phyloP scores from a whole-genome alignment of 1,140 invertebrate genomes.

The Drosophila malerkotliana region DNA sequence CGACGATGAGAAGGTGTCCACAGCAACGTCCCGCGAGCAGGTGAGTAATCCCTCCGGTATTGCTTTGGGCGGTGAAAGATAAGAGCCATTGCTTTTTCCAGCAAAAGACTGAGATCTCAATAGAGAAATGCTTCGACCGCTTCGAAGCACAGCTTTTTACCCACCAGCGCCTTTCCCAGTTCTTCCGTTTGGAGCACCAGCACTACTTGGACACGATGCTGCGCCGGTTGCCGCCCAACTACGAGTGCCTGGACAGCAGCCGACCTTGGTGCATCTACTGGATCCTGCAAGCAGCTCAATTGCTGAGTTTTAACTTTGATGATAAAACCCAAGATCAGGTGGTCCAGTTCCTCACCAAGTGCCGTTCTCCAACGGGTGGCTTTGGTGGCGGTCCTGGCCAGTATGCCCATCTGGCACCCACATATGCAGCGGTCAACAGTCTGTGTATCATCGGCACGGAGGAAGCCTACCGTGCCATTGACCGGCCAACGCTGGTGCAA shows the following conservation, averaged over 20 bases:
- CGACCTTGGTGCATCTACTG: slow-evolving; percentile 98
- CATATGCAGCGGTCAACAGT: slow-evolving; percentile 98
- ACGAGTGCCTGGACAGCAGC: slow-evolving; percentile 95
- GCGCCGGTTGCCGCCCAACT: slow-evolving; percentile 87
- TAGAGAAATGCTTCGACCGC: slow-evolving; percentile 87
- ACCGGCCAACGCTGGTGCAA: slow-evolving; percentile 89
- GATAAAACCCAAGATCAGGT: slow-evolving; percentile 88
- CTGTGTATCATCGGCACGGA: slow-evolving; percentile 94
- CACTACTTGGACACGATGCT: slow-evolving; percentile 89
- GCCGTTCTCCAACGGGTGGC: slow-evolving; percentile 92
- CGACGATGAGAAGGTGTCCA: slow-evolving; percentile 84
- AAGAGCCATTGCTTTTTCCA: slow-evolving; percentile 83
- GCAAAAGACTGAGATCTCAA: slow-evolving; percentile 88
- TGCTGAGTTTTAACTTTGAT: slow-evolving; percentile 90
- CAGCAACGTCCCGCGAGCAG: slow-evolving; percentile 86
- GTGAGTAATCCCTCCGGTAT: slow-evolving; percentile 78
- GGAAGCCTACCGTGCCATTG: slow-evolving; percentile 93
- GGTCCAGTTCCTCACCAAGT: slow-evolving; percentile 87
- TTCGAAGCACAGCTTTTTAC: slow-evolving; percentile 85
- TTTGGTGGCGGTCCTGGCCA: slow-evolving; percentile 98
- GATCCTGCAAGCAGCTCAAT: slow-evolving; percentile 95
- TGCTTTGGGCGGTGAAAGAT: slow-evolving; percentile 20
- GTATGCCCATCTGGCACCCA: slow-evolving; percentile 96
- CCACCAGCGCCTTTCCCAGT: slow-evolving; percentile 86
- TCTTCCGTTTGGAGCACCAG: slow-evolving; percentile 88